phyloP scores from a whole-genome alignment of 2,113 vertebrate species.

The Petromus typicus region DNA sequence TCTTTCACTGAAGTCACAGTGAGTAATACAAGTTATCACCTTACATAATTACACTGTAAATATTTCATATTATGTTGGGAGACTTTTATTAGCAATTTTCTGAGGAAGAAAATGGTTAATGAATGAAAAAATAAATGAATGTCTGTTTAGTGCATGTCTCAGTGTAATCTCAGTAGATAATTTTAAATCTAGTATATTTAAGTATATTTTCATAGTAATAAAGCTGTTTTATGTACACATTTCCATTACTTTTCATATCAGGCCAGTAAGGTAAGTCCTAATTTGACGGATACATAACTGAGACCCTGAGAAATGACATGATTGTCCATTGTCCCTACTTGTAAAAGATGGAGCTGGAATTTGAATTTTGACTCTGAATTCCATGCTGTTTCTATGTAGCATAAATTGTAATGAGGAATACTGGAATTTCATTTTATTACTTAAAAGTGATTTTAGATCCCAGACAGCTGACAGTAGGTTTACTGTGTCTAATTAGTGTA shows the following conservation, averaged over 20 bases:
- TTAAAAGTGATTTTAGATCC: neutral
- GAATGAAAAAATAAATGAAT: conserved; percentile 39
- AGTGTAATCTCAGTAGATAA: neutral
- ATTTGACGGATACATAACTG: conserved; percentile 14
- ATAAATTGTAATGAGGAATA: neutral
- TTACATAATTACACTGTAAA: neutral
- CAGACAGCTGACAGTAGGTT: neutral
- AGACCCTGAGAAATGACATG: neutral
- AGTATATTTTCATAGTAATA: conserved; percentile 3
- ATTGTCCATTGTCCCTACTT: neutral
- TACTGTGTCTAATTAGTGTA: neutral
- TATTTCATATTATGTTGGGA: neutral
- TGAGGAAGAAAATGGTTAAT: neutral
- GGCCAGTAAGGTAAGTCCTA: neutral
- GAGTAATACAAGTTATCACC: neutral
- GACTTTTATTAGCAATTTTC: neutral
- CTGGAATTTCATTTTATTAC: conserved; percentile 31
- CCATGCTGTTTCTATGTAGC: neutral
- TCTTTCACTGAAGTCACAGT: conserved; percentile 1
- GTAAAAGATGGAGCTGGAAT: neutral
- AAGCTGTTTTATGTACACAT: neutral
- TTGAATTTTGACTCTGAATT: conserved; percentile 9
- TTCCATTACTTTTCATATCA: neutral
- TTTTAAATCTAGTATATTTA: neutral
- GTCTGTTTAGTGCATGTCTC: neutral